phyloP scores from a whole-genome alignment of 2,113 vertebrate species.

The Reinhardtius hippoglossoides region DNA sequence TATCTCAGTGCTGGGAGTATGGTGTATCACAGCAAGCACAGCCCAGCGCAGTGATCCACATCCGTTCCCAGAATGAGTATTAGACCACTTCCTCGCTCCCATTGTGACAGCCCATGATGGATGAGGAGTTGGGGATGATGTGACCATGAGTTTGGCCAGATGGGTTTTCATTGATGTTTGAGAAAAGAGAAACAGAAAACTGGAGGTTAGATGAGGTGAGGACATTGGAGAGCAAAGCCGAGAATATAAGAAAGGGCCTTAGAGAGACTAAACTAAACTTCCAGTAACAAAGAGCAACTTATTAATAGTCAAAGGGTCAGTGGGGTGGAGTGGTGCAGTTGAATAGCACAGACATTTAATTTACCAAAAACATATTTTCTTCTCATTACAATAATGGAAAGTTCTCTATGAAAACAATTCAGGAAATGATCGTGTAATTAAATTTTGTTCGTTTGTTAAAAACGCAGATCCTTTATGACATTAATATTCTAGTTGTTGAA shows the following conservation, averaged over 20 bases:
- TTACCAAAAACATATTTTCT: neutral
- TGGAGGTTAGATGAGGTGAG: slow-evolving; percentile 30
- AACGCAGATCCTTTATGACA: neutral
- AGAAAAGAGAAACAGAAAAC: slow-evolving; percentile 36
- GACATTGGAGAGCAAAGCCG: slow-evolving; percentile 22
- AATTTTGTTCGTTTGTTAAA: neutral
- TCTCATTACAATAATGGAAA: neutral
- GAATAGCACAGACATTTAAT: neutral
- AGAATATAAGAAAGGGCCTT: neutral
- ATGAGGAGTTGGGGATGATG: slow-evolving; percentile 58
- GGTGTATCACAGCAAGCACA: slow-evolving; percentile 14
- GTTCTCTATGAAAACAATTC: neutral
- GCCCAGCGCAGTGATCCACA: slow-evolving; percentile 53
- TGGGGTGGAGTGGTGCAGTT: neutral
- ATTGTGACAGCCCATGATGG: slow-evolving; percentile 61
- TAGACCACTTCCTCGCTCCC: slow-evolving; percentile 40
- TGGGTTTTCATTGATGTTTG: slow-evolving; percentile 42
- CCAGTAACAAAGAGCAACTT: slow-evolving; percentile 15
- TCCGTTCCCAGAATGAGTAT: slow-evolving; percentile 54
- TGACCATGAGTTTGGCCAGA: slow-evolving; percentile 37
- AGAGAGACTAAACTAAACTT: slow-evolving; percentile 24
- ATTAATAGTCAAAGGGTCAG: slow-evolving; percentile 5
- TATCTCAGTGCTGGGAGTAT: slow-evolving; percentile 16
- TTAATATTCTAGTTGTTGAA: neutral
- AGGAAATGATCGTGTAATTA: neutral